These are phyloP conservation scores for Piprites chloris DNA, from an alignment of 2,113 vertebrate genomes.

Conservation along the genomic window DNA sequence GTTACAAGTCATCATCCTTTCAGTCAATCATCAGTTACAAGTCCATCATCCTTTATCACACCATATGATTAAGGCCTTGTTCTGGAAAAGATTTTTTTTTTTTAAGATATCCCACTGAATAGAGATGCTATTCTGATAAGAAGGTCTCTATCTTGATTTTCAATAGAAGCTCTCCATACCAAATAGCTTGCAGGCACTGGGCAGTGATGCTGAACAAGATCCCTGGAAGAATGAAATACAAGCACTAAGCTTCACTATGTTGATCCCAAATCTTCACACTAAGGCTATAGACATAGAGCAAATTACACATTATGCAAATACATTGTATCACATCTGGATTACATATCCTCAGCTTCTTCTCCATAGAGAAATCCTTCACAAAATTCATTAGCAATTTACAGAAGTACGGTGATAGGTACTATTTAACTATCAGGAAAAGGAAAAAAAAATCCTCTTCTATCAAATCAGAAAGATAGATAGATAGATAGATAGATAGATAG, in stretches of 20 bases:
- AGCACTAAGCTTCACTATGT: not conserved
- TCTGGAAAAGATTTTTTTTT: not conserved
- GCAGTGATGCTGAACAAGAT: not conserved
- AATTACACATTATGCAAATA: conserved; percentile 10
- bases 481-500: too few species aligned
- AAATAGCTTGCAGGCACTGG: not conserved
- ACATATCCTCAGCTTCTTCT: not conserved
- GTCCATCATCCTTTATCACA: not conserved
- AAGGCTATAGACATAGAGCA: not conserved
- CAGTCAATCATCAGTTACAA: not conserved
- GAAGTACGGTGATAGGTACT: not conserved
- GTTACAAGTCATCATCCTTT: not conserved
- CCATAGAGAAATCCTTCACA: not conserved
- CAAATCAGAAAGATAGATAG: not conserved
- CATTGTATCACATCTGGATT: not conserved
- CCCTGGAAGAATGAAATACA: not conserved
- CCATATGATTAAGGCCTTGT: not conserved
- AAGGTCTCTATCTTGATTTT: conserved; percentile 1
- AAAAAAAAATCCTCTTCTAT: not conserved
- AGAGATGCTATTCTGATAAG: not conserved
- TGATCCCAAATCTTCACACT: not conserved
- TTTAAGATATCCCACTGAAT: not conserved
- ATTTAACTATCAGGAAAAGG: not conserved
- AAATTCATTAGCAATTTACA: conserved; percentile 10
- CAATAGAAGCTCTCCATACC: not conserved